Evolutionary conservation across 2,888 invertebrate genomes (phyloP), one percentile per base, ranked within the genome.

Genomic region (Eupithecia tripunctaria): DNA sequence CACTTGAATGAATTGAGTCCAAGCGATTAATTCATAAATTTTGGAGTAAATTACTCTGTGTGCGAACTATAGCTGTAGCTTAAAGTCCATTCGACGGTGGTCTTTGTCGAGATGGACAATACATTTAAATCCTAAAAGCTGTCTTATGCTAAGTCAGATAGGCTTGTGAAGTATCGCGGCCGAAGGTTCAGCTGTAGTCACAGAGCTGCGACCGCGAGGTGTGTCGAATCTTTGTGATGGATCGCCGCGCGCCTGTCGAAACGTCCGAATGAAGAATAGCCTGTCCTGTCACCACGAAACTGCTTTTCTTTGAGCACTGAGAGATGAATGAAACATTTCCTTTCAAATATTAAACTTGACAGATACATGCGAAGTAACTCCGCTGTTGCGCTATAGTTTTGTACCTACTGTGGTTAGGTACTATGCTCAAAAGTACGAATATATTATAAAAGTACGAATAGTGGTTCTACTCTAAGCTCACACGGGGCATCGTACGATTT

Each of bases 191-290:
- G 12, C 0, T 1, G 29, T 15, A 18, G 18, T 7, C 29, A 36
- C 18, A 10, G n/a, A 29, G 38, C n/a, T 64, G 64, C 38, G 36
- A 59, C 41, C 21, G 64, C 41, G 69, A 71, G 71, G 62, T 68
- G 71, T 71, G 70, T 65, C 68, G 72, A 60, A 51, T 71, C 47
- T 60, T 29, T 38, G 27, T 69, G 72, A 72, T 69, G 69, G 72
- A 72, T 69, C 62, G 18, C 36, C 69, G 68, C 62, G 25, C 62
- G 47, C 65, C 65, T 71, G 47, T 71, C 74, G 62, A 71, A 68
- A 69, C 66, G 60, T 66, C 69, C 68, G 65, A 59, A 47, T 69
- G 72, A 69, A 66, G 67, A 63, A 71, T 71, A 56, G 56, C 56
- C 36, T 69, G 51, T 51, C 43, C 59, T 66, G 43, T 67, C 70